Evolutionary conservation across 2,888 invertebrate genomes (phyloP), one percentile per base, ranked within the genome.

Genomic region (Hydropsyche betteni): DNA sequence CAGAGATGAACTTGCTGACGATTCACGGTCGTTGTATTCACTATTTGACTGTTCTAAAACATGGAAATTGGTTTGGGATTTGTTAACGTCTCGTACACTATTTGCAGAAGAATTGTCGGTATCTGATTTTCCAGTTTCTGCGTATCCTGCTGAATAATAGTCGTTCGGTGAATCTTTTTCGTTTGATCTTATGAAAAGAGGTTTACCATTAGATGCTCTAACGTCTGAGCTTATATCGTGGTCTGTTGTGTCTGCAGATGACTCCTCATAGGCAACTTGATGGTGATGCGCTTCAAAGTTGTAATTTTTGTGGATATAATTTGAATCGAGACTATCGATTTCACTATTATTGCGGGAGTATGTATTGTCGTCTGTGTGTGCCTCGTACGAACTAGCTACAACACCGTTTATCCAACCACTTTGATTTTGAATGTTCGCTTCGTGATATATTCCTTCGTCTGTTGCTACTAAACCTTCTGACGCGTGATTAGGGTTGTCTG

Each of bases 301-400:
- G 75, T 88, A 88, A 81, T 88, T 87, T 82, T 88, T 89, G 80
- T 89, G 86, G 58, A 89, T 87, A 84, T 87, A 89, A 81, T 89
- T 89, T 1, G 89, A 89, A 82, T 89, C 89, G 80, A 89, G 83
- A 82, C 89, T 89, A 80, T 90, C 90, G 76, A 88, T 87, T 83
- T 89, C 89, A 81, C 88, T 88, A 52, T 86, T 87, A 79, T 87
- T 87, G 16, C 86, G 85, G 14, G 88, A 87, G 80, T 86, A 86
- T 4, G 86, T 85, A 78, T 87, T 87, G 77, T 87, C 87, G 83
- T 88, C 87, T n/a, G 86, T 86, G 73, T 85, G 82, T 80, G 61
- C 4, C 7, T 36, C 44, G 61, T 72, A 72, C n/a, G 69, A 12
- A 16, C 10, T 38, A 4, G 55, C 14, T 33, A 64, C 50, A 52